A percentile compares a stretch with the other conserved stretches of the same genome.
These are phyloP conservation scores for Anthoscopus minutus DNA, from an alignment of 2,113 vertebrate genomes.

Conservation along the genomic window DNA sequence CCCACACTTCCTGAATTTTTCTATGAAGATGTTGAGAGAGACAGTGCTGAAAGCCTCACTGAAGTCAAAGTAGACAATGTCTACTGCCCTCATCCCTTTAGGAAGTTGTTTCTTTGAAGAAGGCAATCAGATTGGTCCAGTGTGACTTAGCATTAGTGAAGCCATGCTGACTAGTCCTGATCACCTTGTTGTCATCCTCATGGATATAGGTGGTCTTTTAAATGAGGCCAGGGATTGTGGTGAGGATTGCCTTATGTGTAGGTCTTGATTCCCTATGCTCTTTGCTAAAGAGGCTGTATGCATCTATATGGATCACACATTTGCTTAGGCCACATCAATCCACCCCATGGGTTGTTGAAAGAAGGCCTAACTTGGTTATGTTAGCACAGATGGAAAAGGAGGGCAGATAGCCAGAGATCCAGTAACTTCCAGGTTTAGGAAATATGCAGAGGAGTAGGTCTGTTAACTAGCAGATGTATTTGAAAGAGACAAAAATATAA, in stretches of 20 bases:
- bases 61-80: too few species aligned
- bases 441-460: not conserved
- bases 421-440: not conserved
- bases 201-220: not conserved
- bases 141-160: not conserved
- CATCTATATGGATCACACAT: fast-evolving
- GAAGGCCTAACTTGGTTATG: not conserved
- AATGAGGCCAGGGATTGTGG: not conserved
- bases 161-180: not conserved
- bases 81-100: too few species aligned
- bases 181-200: not conserved
- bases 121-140: not conserved
- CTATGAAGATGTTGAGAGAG: not conserved
- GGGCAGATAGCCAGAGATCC: not conserved
- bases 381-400: not conserved
- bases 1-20: not conserved
- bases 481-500: not conserved
- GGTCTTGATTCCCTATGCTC: not conserved
- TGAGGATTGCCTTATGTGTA: not conserved
- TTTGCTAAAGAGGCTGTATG: not conserved
- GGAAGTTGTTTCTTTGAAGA: not conserved
- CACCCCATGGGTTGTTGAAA: not conserved
- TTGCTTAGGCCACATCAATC: not conserved
- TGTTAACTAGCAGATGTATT: not conserved
- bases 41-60: not conserved